phyloP scores from a whole-genome alignment of 2,888 invertebrate genomes.

The Latrodectus hesperus region DNA sequence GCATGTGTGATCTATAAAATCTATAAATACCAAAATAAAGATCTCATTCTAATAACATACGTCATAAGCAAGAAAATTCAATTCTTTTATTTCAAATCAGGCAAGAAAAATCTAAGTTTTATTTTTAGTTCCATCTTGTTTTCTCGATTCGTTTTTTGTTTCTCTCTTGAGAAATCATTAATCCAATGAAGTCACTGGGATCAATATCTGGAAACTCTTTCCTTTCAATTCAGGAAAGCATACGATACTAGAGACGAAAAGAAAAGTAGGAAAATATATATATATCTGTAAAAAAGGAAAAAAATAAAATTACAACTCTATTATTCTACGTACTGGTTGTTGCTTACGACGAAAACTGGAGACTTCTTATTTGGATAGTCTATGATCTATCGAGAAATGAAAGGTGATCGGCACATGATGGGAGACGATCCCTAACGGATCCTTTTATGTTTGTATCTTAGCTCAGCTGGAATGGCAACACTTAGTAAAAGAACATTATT shows the following conservation, averaged over 20 bases:
- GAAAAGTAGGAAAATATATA: background rate
- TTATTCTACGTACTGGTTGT: constrained; percentile 34
- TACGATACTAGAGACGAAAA: constrained; percentile 21
- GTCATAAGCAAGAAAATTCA: background rate
- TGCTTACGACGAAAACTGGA: constrained; percentile 44
- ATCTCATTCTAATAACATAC: too few species aligned
- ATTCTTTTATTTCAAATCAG: background rate
- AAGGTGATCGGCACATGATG: constrained; percentile 52
- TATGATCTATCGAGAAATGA: constrained; percentile 37
- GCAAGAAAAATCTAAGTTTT: constrained; percentile 59
- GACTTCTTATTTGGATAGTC: constrained; percentile 51
- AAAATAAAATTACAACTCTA: constrained; percentile 9
- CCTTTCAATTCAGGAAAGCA: constrained; percentile 41
- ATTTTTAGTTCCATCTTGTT: constrained; percentile 46
- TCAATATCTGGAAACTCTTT: constrained; percentile 63
- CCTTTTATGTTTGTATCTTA: too few species aligned
- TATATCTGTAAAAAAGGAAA: background rate
- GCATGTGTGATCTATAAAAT: too few species aligned
- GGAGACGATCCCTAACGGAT: background rate
- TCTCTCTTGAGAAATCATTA: constrained; percentile 50
- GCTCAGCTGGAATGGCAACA: too few species aligned
- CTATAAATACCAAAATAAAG: too few species aligned
- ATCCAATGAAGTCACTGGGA: constrained; percentile 46
- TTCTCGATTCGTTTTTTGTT: constrained; percentile 1
- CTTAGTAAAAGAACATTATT: too few species aligned